Evolutionary conservation across 2,888 invertebrate species (phyloP), one percentile per base, ranked within the genome.

Genomic region (Chaitophorus viminalis): DNA sequence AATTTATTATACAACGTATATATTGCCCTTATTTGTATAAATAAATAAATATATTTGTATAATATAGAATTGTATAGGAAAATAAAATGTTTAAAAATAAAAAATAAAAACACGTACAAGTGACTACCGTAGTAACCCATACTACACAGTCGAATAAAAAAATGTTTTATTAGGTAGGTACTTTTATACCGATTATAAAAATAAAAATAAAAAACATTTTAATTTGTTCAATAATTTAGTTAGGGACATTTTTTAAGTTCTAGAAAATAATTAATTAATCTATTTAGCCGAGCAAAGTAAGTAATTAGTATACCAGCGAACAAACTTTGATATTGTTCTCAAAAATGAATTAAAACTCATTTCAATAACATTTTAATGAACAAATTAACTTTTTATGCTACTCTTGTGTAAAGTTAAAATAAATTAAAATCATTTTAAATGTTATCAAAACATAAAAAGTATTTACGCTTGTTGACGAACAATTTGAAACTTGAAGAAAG

Each of bases 201-300:
- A 81, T 21, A 21, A 31, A 39, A 52, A 72, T 46, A 21, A 33
- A 82, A 52, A 6, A 52, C 82, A 21, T 82, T 82, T 33, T 72
- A 72, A 72, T 72, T 31, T 52, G 52, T 82, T 82, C n/a, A 52
- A 72, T 33, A 33, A 72, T 33, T 33, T 52, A 72, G 52, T 52
- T 72, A 52, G 33, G 25, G 33, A 72, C 52, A 72, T 52, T 31
- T 52, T 70, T 52, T 21, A 52, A 82, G 82, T 81, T 81, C 68
- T 18, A 46, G 70, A 72, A 52, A 82, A 82, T 82, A 82, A 82
- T 82, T 72, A 82, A 72, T 52, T 72, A 72, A 82, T 17, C 82
- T 29, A 33, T 46, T 52, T 70, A 52, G 52, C 52, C 33, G 25
- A 21, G 29, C 36, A 68, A 39, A 79, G 18, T 65, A 60, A 65